These are phyloP conservation scores for Zonotrichia albicollis DNA, from an alignment of 2,797 vertebrate genomes.

Conservation along the genomic window DNA sequence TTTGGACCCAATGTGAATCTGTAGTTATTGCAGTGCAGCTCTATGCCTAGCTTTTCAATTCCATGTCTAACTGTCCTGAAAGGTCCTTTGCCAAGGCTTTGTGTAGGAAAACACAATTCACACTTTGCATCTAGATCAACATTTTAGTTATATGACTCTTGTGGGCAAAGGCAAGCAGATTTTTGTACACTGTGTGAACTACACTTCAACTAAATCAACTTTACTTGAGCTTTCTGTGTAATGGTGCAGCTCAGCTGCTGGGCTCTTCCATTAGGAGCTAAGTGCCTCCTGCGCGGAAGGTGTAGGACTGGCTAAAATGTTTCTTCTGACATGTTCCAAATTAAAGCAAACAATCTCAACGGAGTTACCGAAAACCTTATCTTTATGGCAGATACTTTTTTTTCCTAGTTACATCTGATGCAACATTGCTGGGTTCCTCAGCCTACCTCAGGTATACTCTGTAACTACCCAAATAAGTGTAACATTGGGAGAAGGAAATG, in stretches of 20 bases:
- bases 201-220: neutral
- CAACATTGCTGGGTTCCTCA: neutral
- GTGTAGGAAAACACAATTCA: neutral
- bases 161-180: neutral
- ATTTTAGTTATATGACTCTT: neutral
- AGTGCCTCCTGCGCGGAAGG: neutral
- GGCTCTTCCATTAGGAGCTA: neutral
- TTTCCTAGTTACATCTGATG: neutral
- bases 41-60: neutral
- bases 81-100: neutral
- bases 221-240: neutral
- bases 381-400: neutral
- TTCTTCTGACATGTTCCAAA: neutral
- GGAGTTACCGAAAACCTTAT: neutral
- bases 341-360: neutral
- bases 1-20: neutral
- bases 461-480: neutral
- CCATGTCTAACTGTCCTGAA: neutral
- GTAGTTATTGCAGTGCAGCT: neutral
- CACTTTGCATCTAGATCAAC: neutral
- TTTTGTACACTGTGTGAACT: neutral
- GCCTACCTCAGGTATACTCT: neutral
- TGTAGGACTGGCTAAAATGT: neutral
- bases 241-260: neutral
- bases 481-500: neutral